Base-by-base conservation (phyloP, 2,797 vertebrate species). In the Triplophysa bombifrons region DNA sequence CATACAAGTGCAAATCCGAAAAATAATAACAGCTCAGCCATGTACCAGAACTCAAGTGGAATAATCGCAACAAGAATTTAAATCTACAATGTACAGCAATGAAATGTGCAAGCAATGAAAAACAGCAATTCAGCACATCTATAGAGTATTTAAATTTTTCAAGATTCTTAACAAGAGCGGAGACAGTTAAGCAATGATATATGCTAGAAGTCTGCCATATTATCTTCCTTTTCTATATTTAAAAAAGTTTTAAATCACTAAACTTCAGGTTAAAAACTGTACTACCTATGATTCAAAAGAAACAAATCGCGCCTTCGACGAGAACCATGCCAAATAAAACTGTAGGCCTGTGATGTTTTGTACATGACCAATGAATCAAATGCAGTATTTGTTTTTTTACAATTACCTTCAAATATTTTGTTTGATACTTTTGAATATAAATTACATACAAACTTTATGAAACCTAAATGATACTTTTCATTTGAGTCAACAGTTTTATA, bases 21-120 rank as follows among this genome's bases (percentile, higher is more conserved):
- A 58, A 58, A 34, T 79, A 72, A 72, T 44, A 72, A 66, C 61
- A 41, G 22, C 4, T 8, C 14, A 20, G 70, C 14, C 22, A 17
- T 67, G 50, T 63, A 50, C 19, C n/a, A 72, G 17, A 80, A 66
- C 12, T 58, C 69, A 65, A 72, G 50, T 79, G 61, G 77, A 79
- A 79, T 50, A 46, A 79, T 66, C 25, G 22, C 5, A 58, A 72
- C 34, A 58, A 55, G 50, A 65, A 34, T 19, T 10, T 38, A 66
- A 73, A 22, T 17, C 61, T 34, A 66, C 61, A 22, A 51, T 51
- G 61, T 25, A 12, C 44, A 58, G 20, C 48, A 44, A 38, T 38
- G 1, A 7, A 1, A 38, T 7, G 34, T 30, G 30, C 13, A 41
- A 72, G 60, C 11, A 16, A 22, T 65, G 11, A 61, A 61, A 61